Percentiles rank a stretch among this genome's conserved stretches.
Evolutionary conservation across 2,888 invertebrate species (phyloP).

Genomic region (Gymnocheta viridis): DNA sequence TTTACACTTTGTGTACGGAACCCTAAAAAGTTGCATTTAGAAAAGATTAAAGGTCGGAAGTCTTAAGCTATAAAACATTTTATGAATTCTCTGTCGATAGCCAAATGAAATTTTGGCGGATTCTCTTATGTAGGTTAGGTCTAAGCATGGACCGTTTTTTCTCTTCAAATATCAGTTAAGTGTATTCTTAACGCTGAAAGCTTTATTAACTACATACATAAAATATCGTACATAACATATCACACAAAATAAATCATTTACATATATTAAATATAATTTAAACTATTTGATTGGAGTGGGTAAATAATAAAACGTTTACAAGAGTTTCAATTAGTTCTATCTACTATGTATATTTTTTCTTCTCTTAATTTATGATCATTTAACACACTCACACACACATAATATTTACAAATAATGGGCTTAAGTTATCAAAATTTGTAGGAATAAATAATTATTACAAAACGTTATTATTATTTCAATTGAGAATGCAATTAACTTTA

Average conservation of each 20-base stretch:
- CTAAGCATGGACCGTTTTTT: no score
- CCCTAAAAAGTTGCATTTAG: no score
- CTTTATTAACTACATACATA: neutral
- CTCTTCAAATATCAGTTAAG: no score
- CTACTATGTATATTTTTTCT: neutral
- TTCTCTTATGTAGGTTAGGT: no score
- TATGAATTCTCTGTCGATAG: no score
- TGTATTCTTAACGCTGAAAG: neutral
- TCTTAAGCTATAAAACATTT: no score
- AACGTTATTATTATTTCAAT: neutral
- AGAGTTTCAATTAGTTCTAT: neutral
- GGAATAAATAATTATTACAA: neutral
- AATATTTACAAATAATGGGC: neutral
- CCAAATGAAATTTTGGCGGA: no score
- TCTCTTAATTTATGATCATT: neutral
- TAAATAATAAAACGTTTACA: neutral
- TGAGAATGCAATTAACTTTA: conserved; percentile 27
- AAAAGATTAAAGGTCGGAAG: no score
- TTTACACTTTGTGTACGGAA: no score
- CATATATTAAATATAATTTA: neutral
- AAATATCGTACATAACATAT: neutral
- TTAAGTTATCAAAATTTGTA: neutral
- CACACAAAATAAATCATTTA: neutral
- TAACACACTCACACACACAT: neutral
- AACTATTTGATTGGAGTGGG: neutral